A percentile compares a stretch with the other conserved stretches of the same genome.
phyloP scores from a whole-genome alignment of 2,888 invertebrate species.

The Carpatolechia fugitivella region DNA sequence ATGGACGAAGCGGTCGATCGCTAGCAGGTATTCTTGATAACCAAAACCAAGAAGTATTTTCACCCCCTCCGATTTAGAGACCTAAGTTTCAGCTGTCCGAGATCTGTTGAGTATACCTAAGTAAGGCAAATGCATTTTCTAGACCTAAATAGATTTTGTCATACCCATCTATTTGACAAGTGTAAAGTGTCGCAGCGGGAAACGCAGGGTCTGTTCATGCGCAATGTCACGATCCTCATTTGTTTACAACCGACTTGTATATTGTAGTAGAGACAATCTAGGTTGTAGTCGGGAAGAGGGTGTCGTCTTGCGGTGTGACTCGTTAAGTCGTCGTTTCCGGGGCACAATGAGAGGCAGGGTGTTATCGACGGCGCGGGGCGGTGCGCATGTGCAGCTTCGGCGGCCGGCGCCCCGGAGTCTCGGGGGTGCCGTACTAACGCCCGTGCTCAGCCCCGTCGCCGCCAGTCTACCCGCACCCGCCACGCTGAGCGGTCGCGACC shows the following conservation, averaged over 20 bases:
- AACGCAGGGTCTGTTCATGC: not conserved
- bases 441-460: slow-evolving; percentile 53
- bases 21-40: not conserved
- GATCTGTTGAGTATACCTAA: no score
- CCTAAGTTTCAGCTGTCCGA: no score
- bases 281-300: slow-evolving; percentile 38
- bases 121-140: no score
- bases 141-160: no score
- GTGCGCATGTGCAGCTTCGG: slow-evolving; percentile 65
- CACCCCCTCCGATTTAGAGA: no score
- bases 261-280: not conserved
- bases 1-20: not conserved
- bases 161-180: no score
- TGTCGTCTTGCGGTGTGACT: slow-evolving; percentile 67
- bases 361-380: slow-evolving; percentile 65
- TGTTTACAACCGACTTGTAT: not conserved
- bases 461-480: slow-evolving; percentile 61
- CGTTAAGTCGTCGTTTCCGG: slow-evolving; percentile 73
- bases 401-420: slow-evolving; percentile 72
- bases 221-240: not conserved
- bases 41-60: no score
- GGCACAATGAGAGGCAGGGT: slow-evolving; percentile 69
- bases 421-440: slow-evolving; percentile 64
- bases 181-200: no score
- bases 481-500: slow-evolving; percentile 45